Conservation (phyloP, 2,113 vertebrate species). For the Myiozetetes cayanensis region DNA sequence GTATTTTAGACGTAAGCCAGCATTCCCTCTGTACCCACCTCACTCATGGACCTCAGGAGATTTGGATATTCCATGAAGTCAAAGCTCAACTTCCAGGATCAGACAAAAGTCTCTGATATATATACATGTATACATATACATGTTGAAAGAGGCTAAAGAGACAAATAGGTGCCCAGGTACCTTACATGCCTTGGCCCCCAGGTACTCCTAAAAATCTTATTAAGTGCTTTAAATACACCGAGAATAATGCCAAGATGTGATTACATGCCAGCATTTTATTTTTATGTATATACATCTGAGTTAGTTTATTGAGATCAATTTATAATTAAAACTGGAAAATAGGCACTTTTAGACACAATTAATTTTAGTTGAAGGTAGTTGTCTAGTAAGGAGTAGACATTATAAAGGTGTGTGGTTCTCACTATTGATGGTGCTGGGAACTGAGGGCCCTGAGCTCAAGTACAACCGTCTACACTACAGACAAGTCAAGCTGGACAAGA, state of each 20-base stretch:
- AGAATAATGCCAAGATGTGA: neutral
- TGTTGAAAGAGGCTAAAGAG: neutral
- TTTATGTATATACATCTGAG: neutral
- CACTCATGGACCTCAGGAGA: neutral
- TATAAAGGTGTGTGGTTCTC: neutral
- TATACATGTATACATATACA: neutral
- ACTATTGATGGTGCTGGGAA: rapidly evolving
- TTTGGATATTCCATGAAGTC: neutral
- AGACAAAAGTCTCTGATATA: neutral
- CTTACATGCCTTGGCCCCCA: neutral
- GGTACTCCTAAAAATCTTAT: neutral
- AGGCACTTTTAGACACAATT: neutral
- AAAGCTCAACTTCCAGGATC: neutral
- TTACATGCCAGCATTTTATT: neutral
- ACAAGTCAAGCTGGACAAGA: rapidly evolving
- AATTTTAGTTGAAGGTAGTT: neutral
- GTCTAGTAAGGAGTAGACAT: neutral
- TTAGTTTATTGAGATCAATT: neutral
- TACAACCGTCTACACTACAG: neutral
- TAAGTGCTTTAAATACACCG: neutral
- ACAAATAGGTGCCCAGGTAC: neutral
- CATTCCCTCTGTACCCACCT: neutral
- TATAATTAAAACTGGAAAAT: neutral
- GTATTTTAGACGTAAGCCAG: neutral
- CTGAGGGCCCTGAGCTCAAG: neutral